Evolutionary conservation across 1,140 invertebrate genomes (phyloP).

Genomic region (Cheumatopsyche charites): DNA sequence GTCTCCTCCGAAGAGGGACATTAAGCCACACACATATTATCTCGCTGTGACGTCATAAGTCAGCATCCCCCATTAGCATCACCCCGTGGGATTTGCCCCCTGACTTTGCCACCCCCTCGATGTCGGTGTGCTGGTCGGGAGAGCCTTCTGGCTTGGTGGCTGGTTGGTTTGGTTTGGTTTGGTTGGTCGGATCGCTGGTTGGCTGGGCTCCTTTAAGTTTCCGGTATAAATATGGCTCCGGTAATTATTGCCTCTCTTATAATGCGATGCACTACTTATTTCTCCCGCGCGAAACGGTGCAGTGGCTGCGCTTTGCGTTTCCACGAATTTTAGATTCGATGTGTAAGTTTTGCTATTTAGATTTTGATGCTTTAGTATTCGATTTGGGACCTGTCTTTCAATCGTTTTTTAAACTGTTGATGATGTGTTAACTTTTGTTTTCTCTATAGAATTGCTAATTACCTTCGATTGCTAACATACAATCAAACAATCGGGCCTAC

Average conservation of each 20-base stretch:
- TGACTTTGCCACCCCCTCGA: neutral
- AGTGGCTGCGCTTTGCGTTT: conserved; percentile 23
- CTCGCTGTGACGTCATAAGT: conserved; percentile 38
- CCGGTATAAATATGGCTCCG: conserved; percentile 49
- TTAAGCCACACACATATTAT: conserved; percentile 26
- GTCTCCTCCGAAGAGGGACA: neutral
- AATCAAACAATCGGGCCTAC: too few species aligned
- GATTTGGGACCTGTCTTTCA: too few species aligned
- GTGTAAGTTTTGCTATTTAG: neutral
- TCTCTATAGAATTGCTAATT: too few species aligned
- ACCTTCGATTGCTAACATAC: too few species aligned
- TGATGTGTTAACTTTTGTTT: too few species aligned
- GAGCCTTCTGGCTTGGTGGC: neutral
- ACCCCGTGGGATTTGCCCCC: conserved; percentile 4
- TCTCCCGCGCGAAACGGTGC: conserved; percentile 8
- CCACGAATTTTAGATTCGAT: neutral
- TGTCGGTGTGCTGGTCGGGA: neutral
- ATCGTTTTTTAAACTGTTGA: too few species aligned
- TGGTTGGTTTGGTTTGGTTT: neutral
- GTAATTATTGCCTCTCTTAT: conserved; percentile 50
- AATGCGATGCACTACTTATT: conserved; percentile 47
- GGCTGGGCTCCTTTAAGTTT: conserved; percentile 47
- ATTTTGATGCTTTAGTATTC: too few species aligned
- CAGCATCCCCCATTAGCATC: conserved; percentile 40
- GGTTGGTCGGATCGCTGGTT: neutral